Percentiles rank a stretch among this genome's conserved stretches.
Evolutionary conservation across 2,113 vertebrate genomes (phyloP).

Genomic region (Onychostruthus taczanowskii): DNA sequence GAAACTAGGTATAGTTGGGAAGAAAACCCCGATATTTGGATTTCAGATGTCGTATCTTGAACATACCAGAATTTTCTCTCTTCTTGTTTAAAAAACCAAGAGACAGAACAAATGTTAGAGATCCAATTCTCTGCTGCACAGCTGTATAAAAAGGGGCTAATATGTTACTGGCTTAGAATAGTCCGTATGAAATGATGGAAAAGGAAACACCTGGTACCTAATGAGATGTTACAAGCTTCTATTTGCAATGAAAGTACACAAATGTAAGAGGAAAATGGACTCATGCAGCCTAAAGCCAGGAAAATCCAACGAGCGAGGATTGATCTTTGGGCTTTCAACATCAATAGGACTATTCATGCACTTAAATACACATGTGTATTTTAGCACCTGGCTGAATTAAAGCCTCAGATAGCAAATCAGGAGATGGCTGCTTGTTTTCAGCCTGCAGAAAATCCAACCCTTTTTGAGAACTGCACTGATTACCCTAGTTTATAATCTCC

Average conservation of each 20-base stretch:
- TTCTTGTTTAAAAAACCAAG: neutral
- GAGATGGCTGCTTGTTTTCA: slow-evolving; percentile 21
- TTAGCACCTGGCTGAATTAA: slow-evolving; percentile 36
- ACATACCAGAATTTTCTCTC: neutral
- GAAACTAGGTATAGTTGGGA: neutral
- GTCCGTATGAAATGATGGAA: neutral
- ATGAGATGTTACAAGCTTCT: slow-evolving; percentile 3
- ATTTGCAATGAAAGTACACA: slow-evolving; percentile 4
- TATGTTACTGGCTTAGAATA: neutral
- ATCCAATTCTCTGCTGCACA: neutral
- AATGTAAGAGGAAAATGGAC: slow-evolving; percentile 21
- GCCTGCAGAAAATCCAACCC: slow-evolving; percentile 23
- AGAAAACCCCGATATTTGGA: neutral
- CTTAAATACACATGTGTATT: neutral
- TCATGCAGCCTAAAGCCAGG: slow-evolving; percentile 27
- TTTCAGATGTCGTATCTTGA: neutral
- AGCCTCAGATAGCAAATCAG: slow-evolving; percentile 16
- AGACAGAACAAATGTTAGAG: neutral
- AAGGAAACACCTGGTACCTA: slow-evolving; percentile 27
- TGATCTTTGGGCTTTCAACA: slow-evolving; percentile 13
- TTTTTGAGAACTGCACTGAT: slow-evolving; percentile 25
- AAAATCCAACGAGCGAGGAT: neutral
- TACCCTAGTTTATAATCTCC: slow-evolving; percentile 44
- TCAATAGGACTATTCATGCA: slow-evolving; percentile 1
- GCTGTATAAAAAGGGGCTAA: neutral